Conservation (phyloP, 1,140 invertebrate genomes). For the Probaryconus sp. region DNA sequence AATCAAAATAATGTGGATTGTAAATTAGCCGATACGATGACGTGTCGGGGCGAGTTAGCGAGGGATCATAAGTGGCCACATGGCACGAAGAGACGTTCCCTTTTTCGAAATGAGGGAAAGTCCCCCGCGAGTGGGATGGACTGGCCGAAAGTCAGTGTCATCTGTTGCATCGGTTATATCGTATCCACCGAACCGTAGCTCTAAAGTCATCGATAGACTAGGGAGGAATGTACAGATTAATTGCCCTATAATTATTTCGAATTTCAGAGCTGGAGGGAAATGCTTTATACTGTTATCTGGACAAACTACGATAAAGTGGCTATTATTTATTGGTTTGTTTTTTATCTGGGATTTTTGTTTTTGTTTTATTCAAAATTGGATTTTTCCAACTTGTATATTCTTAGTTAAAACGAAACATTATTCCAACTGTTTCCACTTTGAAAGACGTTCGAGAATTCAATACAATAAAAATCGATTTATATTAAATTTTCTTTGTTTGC, state of each 20-base stretch:
- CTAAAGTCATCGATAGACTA: slow-evolving; percentile 58
- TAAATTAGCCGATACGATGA: slow-evolving; percentile 72
- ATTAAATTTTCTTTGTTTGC: too few relatives aligned
- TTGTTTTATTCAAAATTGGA: too few relatives aligned
- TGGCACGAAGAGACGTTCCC: slow-evolving; percentile 69
- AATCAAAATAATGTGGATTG: slow-evolving; percentile 46
- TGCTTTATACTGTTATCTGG: slow-evolving; percentile 13
- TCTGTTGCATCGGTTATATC: slow-evolving; percentile 76
- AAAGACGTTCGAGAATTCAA: too few relatives aligned
- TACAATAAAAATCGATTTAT: too few relatives aligned
- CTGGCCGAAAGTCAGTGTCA: slow-evolving; percentile 71
- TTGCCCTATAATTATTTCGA: slow-evolving; percentile 65
- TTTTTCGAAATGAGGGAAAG: slow-evolving; percentile 60
- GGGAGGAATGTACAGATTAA: slow-evolving; percentile 60
- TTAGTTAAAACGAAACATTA: too few relatives aligned
- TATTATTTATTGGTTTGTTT: slow-evolving; percentile 3
- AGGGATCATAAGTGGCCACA: slow-evolving; percentile 67
- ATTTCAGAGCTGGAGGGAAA: slow-evolving; percentile 7
- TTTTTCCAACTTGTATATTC: too few relatives aligned
- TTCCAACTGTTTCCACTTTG: too few relatives aligned
- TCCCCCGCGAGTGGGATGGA: slow-evolving; percentile 63
- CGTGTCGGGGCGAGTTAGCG: slow-evolving; percentile 64
- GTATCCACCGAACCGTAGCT: slow-evolving; percentile 63
- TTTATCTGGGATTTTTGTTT: slow-evolving; percentile 1
- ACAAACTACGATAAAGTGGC: slow-evolving; percentile 39